Percentiles rank a stretch among this genome's conserved stretches.
Conservation (phyloP, 2,888 invertebrate species). For the Pristionchus japonicus region DNA sequence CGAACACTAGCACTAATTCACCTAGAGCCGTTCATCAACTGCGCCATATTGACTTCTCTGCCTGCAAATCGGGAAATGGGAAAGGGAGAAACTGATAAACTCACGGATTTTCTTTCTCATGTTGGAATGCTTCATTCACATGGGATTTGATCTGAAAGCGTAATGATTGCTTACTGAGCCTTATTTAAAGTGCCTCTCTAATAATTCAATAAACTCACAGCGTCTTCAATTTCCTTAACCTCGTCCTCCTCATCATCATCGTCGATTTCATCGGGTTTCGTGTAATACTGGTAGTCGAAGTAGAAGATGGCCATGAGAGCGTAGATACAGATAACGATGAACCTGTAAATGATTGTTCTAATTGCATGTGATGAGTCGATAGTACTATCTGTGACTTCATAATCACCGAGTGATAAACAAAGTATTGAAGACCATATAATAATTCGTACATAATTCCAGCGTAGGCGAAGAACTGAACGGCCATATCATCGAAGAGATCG, state of each 20-base stretch:
- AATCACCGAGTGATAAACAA: neutral
- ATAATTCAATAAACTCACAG: neutral
- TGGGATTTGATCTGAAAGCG: neutral
- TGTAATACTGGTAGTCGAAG: slow-evolving; percentile 76
- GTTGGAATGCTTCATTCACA: neutral
- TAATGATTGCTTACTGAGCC: too few species aligned
- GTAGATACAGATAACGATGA: slow-evolving; percentile 87
- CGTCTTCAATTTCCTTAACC: slow-evolving; percentile 19
- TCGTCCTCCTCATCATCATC: slow-evolving; percentile 43
- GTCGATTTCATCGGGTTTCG: slow-evolving; percentile 60
- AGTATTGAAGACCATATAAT: neutral
- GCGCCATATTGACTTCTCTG: neutral
- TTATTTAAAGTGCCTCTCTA: neutral
- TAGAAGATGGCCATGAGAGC: slow-evolving; percentile 86
- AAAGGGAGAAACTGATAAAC: neutral
- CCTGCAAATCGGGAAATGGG: neutral
- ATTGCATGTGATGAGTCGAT: neutral
- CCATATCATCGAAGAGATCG: slow-evolving; percentile 66
- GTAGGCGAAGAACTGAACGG: slow-evolving; percentile 67
- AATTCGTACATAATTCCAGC: slow-evolving; percentile 53
- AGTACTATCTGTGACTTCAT: neutral
- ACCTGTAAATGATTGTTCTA: slow-evolving; percentile 81
- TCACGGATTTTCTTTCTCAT: slow-evolving; percentile 13
- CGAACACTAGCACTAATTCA: neutral
- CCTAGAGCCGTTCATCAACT: slow-evolving; percentile 4